These are phyloP conservation scores for Lasiurus cinereus DNA, from an alignment of 2,113 vertebrate genomes.

Conservation along the genomic window DNA sequence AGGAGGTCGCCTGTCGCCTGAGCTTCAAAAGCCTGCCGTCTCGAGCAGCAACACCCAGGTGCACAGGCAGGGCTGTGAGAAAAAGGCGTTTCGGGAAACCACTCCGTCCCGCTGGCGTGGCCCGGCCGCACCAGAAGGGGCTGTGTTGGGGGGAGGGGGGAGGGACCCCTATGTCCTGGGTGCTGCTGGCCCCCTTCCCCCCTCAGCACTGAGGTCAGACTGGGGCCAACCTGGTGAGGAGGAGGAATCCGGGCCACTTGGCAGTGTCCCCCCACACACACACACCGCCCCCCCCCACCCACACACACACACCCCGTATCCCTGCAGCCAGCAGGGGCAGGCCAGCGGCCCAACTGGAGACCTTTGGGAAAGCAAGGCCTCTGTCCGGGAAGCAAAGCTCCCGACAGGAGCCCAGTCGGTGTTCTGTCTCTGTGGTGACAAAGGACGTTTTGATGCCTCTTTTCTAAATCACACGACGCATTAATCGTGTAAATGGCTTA, in stretches of 20 bases:
- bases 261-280: background rate
- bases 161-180: background rate
- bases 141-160: too few species aligned
- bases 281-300: rapidly evolving
- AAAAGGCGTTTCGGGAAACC: background rate
- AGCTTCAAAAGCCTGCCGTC: background rate
- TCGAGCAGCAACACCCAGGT: background rate
- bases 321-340: rapidly evolving
- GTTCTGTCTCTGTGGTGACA: background rate
- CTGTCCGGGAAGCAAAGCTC: background rate
- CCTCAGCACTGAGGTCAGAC: background rate
- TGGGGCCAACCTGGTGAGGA: background rate
- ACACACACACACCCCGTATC: background rate
- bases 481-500: background rate
- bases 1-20: conserved; percentile 7
- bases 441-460: background rate
- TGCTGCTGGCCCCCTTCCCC: background rate
- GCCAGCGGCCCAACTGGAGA: rapidly evolving
- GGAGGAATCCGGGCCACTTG: background rate
- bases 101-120: rapidly evolving
- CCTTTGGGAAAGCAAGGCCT: background rate
- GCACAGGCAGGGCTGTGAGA: background rate
- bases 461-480: background rate
- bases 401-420: background rate
- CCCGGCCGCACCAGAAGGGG: background rate